Evolutionary conservation across 2,888 invertebrate species (phyloP).

Genomic region (Linnaemya tessellans): DNA sequence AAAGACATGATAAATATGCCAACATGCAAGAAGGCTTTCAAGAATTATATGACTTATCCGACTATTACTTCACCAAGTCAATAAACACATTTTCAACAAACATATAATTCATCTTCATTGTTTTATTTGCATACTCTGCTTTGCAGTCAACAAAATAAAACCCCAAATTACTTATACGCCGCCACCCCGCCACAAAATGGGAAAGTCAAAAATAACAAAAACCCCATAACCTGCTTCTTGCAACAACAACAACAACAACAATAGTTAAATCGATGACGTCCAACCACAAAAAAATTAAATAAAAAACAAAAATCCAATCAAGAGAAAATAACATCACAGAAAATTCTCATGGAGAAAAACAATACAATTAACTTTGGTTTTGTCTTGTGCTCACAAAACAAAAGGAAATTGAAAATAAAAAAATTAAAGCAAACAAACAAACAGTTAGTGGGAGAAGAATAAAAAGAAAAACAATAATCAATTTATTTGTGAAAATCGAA

Average conservation of each 20-base stretch:
- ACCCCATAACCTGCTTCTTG: not conserved
- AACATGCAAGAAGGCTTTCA: not conserved
- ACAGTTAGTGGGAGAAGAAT: not conserved
- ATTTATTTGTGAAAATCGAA: constrained; percentile 57
- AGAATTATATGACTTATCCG: too few relatives aligned
- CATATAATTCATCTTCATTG: too few relatives aligned
- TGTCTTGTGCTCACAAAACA: constrained; percentile 25
- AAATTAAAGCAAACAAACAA: constrained; percentile 24
- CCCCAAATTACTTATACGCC: constrained; percentile 4
- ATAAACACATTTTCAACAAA: too few relatives aligned
- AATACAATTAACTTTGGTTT: constrained; percentile 3
- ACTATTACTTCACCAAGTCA: too few relatives aligned
- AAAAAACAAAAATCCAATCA: constrained; percentile 10
- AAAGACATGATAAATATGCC: not conserved
- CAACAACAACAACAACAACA: constrained; percentile 15
- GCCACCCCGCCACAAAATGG: not conserved
- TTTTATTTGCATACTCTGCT: too few relatives aligned
- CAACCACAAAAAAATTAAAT: constrained; percentile 8
- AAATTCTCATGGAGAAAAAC: constrained; percentile 24
- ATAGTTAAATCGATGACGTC: constrained; percentile 49
- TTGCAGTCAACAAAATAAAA: not conserved
- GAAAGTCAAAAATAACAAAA: not conserved
- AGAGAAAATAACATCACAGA: not conserved
- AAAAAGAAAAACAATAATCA: constrained; percentile 43
- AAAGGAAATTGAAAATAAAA: constrained; percentile 21